Evolutionary conservation across 2,113 vertebrate genomes (phyloP), one percentile per base, ranked within the genome.

Genomic region (Stomatorhinus ivindoensis): DNA sequence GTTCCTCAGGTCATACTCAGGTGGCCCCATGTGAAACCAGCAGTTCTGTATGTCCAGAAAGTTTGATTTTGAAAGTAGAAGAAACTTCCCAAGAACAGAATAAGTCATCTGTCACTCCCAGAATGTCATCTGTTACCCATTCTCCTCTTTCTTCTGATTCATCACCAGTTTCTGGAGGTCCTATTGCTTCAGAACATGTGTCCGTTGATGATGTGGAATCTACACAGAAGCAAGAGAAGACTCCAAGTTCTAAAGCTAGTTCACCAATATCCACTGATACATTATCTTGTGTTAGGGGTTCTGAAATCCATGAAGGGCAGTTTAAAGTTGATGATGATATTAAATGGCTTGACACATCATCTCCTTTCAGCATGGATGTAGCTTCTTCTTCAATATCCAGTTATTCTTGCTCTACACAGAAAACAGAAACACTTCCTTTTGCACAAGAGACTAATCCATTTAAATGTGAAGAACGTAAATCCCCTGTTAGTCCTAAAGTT

Each of bases 111-210:
- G 92, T 94, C 4, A 92, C 94, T 91, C 96, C 96, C 90, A 96
- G 96, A 90, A 92, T 95, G 93, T 96, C 96, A 42, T 96, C 97
- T 89, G 92, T 95, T 44, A 94, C 96, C 13, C 96, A 97, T 90
- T 97, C 97, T 89, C 96, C 96, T 44, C 94, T 96, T 91, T 96
- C 96, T 85, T 95, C 93, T 91, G 97, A 97, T 50, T 90, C 92
- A 46, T 92, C 94, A 65, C 91, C 92, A 73, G 92, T 93, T 21
- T 90, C 92, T 19, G 92, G 89, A 58, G 35, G 87, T 90, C 51
- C 93, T 55, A 55, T 86, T 2, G 88, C 50, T 65, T 61, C 73
- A 5, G 89, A 89, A 73, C 86, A 86, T 53, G 89, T 27, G 42
- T 11, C 82, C 8, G 21, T 89, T 80, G 92, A 93, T 92, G 91